Percentiles rank a stretch among this genome's conserved stretches.
These are phyloP conservation scores for Chamaea fasciata DNA, from an alignment of 2,113 vertebrate species.

Conservation along the genomic window DNA sequence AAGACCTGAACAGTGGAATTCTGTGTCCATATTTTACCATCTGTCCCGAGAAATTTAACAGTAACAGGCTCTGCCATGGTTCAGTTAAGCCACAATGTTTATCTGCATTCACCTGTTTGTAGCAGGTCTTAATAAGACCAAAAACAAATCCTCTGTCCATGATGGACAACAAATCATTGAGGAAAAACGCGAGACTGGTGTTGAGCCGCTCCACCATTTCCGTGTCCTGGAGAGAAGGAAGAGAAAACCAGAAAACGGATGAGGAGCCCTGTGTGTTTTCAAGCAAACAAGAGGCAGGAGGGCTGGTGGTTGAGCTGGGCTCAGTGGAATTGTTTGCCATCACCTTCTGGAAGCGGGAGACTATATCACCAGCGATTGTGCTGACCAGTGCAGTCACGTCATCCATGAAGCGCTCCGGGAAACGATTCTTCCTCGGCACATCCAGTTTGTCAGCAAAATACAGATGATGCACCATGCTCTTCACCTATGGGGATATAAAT, in stretches of 20 bases:
- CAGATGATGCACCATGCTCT: constrained; percentile 98
- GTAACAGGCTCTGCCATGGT: background rate
- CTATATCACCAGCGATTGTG: constrained; percentile 93
- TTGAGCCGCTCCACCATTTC: constrained; percentile 97
- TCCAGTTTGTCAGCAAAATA: constrained; percentile 97
- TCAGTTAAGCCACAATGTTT: background rate
- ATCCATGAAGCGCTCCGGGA: constrained; percentile 98
- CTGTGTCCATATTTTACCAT: background rate
- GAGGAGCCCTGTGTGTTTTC: background rate
- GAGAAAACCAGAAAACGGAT: background rate
- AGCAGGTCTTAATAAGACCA: constrained; percentile 86
- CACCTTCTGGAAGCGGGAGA: constrained; percentile 97
- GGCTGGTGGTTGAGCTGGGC: background rate
- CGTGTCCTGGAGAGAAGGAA: constrained; percentile 78
- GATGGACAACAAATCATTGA: constrained; percentile 94
- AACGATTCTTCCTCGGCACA: constrained; percentile 89
- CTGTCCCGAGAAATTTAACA: background rate
- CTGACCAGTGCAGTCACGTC: constrained; percentile 94
- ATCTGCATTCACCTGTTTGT: constrained; percentile 88
- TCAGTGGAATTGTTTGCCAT: constrained; percentile 18
- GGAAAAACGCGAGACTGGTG: constrained; percentile 94
- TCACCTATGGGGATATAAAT: constrained; percentile 79
- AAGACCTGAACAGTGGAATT: background rate
- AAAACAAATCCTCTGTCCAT: constrained; percentile 99
- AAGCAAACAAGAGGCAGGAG: background rate